Percentiles rank a stretch among this genome's conserved stretches.
Evolutionary conservation across 2,113 vertebrate genomes (phyloP).

Genomic region (Lagopus muta): DNA sequence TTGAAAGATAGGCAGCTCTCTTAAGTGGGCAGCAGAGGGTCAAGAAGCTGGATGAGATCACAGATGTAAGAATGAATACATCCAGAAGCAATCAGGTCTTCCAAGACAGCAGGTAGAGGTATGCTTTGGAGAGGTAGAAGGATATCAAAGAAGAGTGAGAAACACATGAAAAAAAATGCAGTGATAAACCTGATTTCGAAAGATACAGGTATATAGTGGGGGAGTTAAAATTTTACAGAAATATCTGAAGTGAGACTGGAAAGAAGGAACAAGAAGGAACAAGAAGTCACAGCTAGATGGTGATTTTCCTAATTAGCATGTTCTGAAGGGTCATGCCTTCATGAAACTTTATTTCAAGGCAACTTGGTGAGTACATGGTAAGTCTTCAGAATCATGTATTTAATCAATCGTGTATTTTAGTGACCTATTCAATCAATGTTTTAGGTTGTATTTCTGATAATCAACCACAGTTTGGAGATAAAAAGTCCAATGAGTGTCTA

Average conservation of each 20-base stretch:
- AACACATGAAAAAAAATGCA: not conserved
- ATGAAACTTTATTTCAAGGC: not conserved
- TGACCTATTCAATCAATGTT: not conserved
- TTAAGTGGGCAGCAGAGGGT: not conserved
- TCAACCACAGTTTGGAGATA: not conserved
- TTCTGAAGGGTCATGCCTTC: not conserved
- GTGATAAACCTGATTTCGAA: not conserved
- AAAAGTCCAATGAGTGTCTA: not conserved
- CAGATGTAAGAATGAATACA: not conserved
- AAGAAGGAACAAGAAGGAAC: not conserved
- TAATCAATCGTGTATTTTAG: not conserved
- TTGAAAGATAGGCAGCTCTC: not conserved
- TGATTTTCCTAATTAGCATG: not conserved
- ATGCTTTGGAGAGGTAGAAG: not conserved
- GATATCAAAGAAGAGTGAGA: not conserved
- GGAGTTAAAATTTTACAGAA: not conserved
- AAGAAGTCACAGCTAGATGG: not conserved
- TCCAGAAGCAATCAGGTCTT: not conserved
- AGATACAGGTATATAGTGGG: not conserved
- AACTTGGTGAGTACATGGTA: not conserved
- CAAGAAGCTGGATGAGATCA: not conserved
- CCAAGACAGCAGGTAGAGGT: not conserved
- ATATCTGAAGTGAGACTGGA: not conserved
- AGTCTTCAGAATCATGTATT: not conserved
- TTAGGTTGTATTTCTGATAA: not conserved